Evolutionary conservation across 2,797 vertebrate species (phyloP).

Genomic region (Anabas testudineus): DNA sequence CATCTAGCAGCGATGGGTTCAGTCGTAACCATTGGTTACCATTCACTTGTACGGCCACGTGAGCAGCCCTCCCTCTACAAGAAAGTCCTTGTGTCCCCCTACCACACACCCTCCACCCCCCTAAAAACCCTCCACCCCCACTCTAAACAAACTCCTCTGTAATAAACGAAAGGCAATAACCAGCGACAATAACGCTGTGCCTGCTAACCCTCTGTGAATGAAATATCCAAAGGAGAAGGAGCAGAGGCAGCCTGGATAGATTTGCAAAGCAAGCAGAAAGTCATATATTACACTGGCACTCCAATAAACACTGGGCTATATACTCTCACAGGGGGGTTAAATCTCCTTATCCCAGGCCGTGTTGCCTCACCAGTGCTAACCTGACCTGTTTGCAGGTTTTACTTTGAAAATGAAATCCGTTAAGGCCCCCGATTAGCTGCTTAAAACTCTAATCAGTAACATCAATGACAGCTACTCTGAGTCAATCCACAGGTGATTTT

Average conservation of each 20-base stretch:
- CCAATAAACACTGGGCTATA: slow-evolving; percentile 72
- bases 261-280: slow-evolving; percentile 82
- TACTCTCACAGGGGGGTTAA: slow-evolving; percentile 67
- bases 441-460: slow-evolving; percentile 64
- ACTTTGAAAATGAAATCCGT: slow-evolving; percentile 76
- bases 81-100: slow-evolving; percentile 47
- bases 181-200: slow-evolving; percentile 77
- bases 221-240: slow-evolving; percentile 76
- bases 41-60: slow-evolving; percentile 74
- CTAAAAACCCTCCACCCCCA: background rate
- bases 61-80: slow-evolving; percentile 62
- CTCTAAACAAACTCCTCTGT: slow-evolving; percentile 81
- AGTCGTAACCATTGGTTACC: slow-evolving; percentile 80
- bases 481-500: slow-evolving; percentile 20
- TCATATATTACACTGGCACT: slow-evolving; percentile 76
- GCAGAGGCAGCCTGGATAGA: slow-evolving; percentile 71
- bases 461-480: slow-evolving; percentile 49
- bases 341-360: slow-evolving; percentile 73
- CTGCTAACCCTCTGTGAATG: slow-evolving; percentile 76
- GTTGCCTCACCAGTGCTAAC: slow-evolving; percentile 62
- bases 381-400: slow-evolving; percentile 73
- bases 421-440: slow-evolving; percentile 67
- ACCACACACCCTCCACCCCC: background rate
- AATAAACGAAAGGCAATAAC: slow-evolving; percentile 85
- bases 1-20: slow-evolving; percentile 67